phyloP scores from a whole-genome alignment of 2,113 vertebrate species.

The Cromileptes altivelis region DNA sequence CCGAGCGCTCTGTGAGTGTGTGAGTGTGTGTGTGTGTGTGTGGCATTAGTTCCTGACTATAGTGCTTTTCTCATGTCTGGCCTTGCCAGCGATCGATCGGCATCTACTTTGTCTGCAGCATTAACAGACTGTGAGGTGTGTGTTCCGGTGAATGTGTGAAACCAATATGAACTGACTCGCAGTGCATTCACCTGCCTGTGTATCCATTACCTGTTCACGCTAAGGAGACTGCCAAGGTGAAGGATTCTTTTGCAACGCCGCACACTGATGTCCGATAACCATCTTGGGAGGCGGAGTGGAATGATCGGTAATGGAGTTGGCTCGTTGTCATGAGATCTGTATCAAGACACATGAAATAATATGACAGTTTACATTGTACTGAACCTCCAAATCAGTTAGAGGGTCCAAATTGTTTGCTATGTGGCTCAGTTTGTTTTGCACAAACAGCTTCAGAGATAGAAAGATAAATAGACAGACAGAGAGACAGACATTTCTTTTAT shows the following conservation, averaged over 20 bases:
- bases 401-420: slow-evolving; percentile 8
- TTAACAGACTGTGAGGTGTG: slow-evolving; percentile 71
- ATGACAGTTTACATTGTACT: neutral
- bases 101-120: slow-evolving; percentile 77
- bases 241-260: slow-evolving; percentile 49
- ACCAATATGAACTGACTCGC: slow-evolving; percentile 64
- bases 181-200: slow-evolving; percentile 64
- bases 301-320: slow-evolving; percentile 59
- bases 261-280: slow-evolving; percentile 60
- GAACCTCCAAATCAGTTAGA: neutral
- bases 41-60: slow-evolving; percentile 69
- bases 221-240: slow-evolving; percentile 73
- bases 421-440: neutral
- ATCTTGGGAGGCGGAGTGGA: slow-evolving; percentile 37
- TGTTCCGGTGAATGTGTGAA: slow-evolving; percentile 39
- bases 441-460: neutral
- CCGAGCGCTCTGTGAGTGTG: slow-evolving; percentile 11
- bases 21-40: slow-evolving; percentile 11
- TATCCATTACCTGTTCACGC: slow-evolving; percentile 73
- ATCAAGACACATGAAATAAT: slow-evolving; percentile 23
- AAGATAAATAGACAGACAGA: neutral
- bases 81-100: slow-evolving; percentile 74
- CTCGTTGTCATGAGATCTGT: slow-evolving; percentile 31
- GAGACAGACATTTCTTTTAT: neutral
- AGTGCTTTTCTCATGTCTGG: slow-evolving; percentile 68